Evolutionary conservation across 2,797 vertebrate species (phyloP).

Genomic region (Australoheros facetus): DNA sequence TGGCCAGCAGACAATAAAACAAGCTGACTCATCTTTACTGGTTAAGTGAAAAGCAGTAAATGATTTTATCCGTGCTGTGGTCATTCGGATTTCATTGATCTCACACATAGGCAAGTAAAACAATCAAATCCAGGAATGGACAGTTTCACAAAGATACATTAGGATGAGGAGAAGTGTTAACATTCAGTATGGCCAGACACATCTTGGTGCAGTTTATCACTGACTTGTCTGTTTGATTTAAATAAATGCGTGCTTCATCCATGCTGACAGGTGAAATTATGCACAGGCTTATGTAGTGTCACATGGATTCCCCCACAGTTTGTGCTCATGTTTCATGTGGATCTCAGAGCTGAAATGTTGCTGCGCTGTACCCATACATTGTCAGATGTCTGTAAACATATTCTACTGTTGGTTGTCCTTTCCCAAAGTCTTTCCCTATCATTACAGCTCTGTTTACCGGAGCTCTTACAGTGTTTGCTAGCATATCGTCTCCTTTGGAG

Average conservation of each 20-base stretch:
- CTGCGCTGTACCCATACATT: slow-evolving; percentile 38
- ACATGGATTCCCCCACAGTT: slow-evolving; percentile 46
- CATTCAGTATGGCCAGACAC: slow-evolving; percentile 18
- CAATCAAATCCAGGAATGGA: neutral
- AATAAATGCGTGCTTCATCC: slow-evolving; percentile 30
- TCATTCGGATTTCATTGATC: slow-evolving; percentile 5
- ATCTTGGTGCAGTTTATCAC: slow-evolving; percentile 29
- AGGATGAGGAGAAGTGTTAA: slow-evolving; percentile 1
- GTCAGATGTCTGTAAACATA: slow-evolving; percentile 67
- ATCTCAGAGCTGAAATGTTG: slow-evolving; percentile 30
- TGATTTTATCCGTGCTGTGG: neutral
- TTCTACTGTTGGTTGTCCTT: slow-evolving; percentile 49
- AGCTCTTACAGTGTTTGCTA: slow-evolving; percentile 58
- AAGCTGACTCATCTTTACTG: slow-evolving; percentile 12
- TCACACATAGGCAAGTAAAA: neutral
- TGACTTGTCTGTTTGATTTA: slow-evolving; percentile 27
- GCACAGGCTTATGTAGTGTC: slow-evolving; percentile 39
- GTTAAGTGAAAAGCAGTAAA: slow-evolving; percentile 6
- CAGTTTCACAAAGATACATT: slow-evolving; percentile 4
- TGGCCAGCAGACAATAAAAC: slow-evolving; percentile 6
- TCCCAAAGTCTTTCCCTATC: slow-evolving; percentile 45
- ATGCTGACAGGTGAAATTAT: slow-evolving; percentile 62
- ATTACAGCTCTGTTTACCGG: slow-evolving; percentile 66
- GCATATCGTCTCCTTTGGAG: slow-evolving; percentile 43
- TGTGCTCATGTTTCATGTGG: slow-evolving; percentile 51